Conservation (phyloP, 2,113 vertebrate genomes). For the Porphyrio hochstetteri region DNA sequence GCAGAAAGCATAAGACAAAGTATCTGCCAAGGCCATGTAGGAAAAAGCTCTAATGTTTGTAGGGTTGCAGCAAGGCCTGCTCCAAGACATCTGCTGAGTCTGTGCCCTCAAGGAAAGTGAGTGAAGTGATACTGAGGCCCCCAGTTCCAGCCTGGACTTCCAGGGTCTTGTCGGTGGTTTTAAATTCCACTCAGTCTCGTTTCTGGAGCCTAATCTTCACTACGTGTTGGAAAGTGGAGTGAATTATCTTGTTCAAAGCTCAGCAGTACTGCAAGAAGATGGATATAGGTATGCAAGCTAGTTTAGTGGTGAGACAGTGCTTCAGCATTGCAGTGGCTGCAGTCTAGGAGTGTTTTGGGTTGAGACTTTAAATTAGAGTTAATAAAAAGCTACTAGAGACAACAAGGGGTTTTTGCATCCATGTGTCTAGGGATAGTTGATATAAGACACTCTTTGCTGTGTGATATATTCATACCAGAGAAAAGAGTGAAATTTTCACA, state of each 20-base stretch:
- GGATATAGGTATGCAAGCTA: not conserved
- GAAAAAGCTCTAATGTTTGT: not conserved
- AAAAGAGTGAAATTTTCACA: not conserved
- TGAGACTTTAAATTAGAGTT: not conserved
- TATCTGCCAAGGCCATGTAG: accelerated
- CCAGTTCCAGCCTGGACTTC: not conserved
- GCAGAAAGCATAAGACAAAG: not conserved
- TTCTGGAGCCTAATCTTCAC: not conserved
- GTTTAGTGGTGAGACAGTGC: not conserved
- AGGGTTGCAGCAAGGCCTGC: not conserved
- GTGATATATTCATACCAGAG: not conserved
- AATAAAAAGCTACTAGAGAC: not conserved
- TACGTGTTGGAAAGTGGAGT: not conserved
- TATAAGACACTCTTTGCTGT: not conserved
- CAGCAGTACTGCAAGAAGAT: not conserved
- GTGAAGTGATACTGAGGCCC: not conserved
- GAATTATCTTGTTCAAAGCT: not conserved
- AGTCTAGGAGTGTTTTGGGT: not conserved
- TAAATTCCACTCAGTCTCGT: not conserved
- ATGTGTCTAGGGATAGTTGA: not conserved
- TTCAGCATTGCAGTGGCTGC: not conserved
- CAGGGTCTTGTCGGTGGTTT: not conserved
- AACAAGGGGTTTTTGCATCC: not conserved
- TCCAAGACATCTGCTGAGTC: not conserved
- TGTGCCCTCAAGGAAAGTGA: not conserved